Evolutionary conservation across 2,888 invertebrate species (phyloP), one percentile per base, ranked within the genome.

Genomic region (Ormyrus rosae): DNA sequence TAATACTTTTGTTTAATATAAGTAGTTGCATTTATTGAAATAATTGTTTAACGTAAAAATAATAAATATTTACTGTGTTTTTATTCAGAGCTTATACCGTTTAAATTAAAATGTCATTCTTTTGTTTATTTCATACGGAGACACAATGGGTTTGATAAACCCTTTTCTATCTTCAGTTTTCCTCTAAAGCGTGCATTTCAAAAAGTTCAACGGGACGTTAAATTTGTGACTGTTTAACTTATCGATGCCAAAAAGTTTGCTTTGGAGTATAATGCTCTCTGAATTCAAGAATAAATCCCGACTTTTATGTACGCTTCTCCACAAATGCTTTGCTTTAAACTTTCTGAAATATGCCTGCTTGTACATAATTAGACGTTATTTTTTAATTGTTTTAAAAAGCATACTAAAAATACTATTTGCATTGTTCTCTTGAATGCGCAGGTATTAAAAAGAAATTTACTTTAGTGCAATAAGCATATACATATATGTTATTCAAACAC

Each of bases 151-250:
- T 60, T 61, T 46, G 45, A 10, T 9, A 61, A 45, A 61, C 34
- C 45, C 7, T 6, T 10, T 45, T 10, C 9, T 61, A 2, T 61
- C 46, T 10, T 3, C 8, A 61, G 45, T 61, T 45, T 61, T 46
- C 9, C 10, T 61, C 5, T 45, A 19, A 19, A 19, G 19, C 19
- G 19, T 19, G 19, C 19, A 61, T 61, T 46, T 61, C 7, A 45
- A 61, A 61, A 61, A 61, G 45, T 6, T 46, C 13, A 70, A 70
- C 64, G 63, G 64, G 48, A 63, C 77, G 63, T 77, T 70, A 77
- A 77, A 77, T 77, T 56, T 69, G 45, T 55, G 63, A 64, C 78
- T 78, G 78, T 78, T 78, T 78, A 71, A 70, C 77, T 77, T 70
- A 63, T 56, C 70, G 70, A 48, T 63, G 64, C 77, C 75, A 75